phyloP scores from a whole-genome alignment of 2,113 vertebrate species.

The Hirundichthys speculiger region DNA sequence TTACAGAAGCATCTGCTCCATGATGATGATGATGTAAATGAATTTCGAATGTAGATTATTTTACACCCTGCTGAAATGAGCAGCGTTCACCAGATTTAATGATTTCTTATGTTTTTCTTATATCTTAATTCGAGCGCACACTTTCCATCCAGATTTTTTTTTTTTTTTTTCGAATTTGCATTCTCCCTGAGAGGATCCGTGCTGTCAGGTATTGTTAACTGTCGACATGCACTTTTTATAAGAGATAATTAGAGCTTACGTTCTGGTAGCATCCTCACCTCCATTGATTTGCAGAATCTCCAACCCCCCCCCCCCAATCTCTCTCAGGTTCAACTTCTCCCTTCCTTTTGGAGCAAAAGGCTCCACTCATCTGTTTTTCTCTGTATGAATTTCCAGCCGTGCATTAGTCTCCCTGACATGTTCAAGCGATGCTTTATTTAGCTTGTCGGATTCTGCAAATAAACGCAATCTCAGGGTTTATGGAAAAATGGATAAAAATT shows the following conservation, averaged over 20 bases:
- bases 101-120: slow-evolving; percentile 57
- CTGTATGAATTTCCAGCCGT: slow-evolving; percentile 77
- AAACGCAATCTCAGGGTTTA: slow-evolving; percentile 99
- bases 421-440: slow-evolving; percentile 92
- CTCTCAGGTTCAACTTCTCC: slow-evolving; percentile 42
- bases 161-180: slow-evolving; percentile 49
- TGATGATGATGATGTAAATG: slow-evolving; percentile 80
- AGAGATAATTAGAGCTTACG: slow-evolving; percentile 75
- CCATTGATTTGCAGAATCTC: slow-evolving; percentile 76
- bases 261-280: slow-evolving; percentile 70
- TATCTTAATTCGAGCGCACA: slow-evolving; percentile 63
- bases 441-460: slow-evolving; percentile 98
- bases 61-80: slow-evolving; percentile 70
- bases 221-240: slow-evolving; percentile 68
- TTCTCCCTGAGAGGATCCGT: slow-evolving; percentile 45
- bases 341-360: slow-evolving; percentile 68
- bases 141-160: slow-evolving; percentile 55
- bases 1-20: slow-evolving; percentile 73
- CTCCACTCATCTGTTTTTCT: slow-evolving; percentile 81
- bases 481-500: slow-evolving; percentile 99
- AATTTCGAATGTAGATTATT: slow-evolving; percentile 73
- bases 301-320: slow-evolving; percentile 8
- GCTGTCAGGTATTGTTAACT: slow-evolving; percentile 75
- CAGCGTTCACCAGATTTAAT: slow-evolving; percentile 44
- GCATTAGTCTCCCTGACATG: slow-evolving; percentile 78